Conservation (phyloP, 2,113 vertebrate species). For the Gymnobelideus leadbeateri region DNA sequence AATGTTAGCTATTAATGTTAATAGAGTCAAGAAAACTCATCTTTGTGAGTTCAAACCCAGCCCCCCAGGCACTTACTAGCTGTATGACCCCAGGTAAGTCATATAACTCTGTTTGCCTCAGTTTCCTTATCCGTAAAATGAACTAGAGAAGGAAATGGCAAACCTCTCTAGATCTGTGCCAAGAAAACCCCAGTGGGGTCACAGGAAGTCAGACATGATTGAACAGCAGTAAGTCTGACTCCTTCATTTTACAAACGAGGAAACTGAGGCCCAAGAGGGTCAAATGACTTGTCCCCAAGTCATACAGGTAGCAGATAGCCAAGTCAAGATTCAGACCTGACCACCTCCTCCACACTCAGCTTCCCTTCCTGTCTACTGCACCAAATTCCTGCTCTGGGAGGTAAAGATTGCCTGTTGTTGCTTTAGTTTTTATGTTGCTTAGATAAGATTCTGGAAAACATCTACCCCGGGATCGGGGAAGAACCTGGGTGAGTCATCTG, state of each 20-base stretch:
- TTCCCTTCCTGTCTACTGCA: background rate
- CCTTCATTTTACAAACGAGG: background rate
- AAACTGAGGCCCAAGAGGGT: background rate
- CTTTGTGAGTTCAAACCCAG: background rate
- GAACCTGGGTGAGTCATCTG: background rate
- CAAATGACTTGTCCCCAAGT: background rate
- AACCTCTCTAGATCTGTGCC: no score
- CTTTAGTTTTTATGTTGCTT: background rate
- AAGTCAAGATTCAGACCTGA: background rate
- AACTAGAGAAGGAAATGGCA: background rate
- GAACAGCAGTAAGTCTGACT: background rate
- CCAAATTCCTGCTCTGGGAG: background rate
- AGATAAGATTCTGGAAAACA: slow-evolving; percentile 3
- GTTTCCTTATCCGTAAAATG: background rate
- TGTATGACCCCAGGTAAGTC: background rate
- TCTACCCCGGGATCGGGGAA: background rate
- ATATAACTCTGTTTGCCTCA: background rate
- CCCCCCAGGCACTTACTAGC: no score
- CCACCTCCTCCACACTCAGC: background rate
- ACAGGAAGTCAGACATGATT: background rate
- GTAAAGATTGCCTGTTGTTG: background rate
- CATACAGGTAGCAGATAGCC: background rate
- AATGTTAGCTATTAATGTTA: background rate
- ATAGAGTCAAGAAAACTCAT: background rate
- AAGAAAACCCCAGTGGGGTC: background rate